Base-by-base conservation (phyloP, 2,797 vertebrate genomes). In the Thaleichthys pacificus region DNA sequence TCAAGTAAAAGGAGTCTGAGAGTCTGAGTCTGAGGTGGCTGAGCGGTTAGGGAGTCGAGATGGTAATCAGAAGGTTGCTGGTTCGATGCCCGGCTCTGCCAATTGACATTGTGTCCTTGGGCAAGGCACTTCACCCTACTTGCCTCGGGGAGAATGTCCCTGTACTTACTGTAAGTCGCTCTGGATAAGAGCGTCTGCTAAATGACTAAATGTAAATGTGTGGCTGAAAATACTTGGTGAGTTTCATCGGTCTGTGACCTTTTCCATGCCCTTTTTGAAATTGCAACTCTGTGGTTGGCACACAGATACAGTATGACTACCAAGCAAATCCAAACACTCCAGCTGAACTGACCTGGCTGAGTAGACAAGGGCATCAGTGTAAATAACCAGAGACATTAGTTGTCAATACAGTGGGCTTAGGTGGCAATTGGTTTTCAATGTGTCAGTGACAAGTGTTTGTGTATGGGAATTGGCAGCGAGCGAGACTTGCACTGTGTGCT, bases 261-360 rank as follows among this genome's bases (percentile, higher is more conserved):
- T 58, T n/a, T 58, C 5, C 6, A 11, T 58, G 57, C 12, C 24
- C 17, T 60, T 60, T 60, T 60, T 12, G 12, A 21, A 21, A 60
- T 15, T 21, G 57, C 11, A 24, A 24, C 21, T 60, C n/a, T 60
- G 57, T 24, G 21, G 24, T 5, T 42, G 11, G 38, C 38, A 42
- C 38, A 42, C 38, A 42, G 38, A 42, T 54, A 49, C 47, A 54
- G 14, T 42, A 67, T 54, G 12, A 54, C 22, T 51, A 49, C 11
- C 42, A n/a, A 22, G 42, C 11, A 71, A 70, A 60, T 71, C 51
- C 7, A 70, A 69, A 76, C 49, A 56, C 68, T 69, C 7, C 69
- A 70, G 74, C 70, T 73, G 51, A 76, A 71, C 60, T 32, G 9
- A 32, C 30, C 35, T 15, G 30, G 9, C 26, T 28, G 38, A 42